Base-by-base conservation (phyloP, 53 echinoderm and acorn worm species). In the Paelopatides confundens region DNA sequence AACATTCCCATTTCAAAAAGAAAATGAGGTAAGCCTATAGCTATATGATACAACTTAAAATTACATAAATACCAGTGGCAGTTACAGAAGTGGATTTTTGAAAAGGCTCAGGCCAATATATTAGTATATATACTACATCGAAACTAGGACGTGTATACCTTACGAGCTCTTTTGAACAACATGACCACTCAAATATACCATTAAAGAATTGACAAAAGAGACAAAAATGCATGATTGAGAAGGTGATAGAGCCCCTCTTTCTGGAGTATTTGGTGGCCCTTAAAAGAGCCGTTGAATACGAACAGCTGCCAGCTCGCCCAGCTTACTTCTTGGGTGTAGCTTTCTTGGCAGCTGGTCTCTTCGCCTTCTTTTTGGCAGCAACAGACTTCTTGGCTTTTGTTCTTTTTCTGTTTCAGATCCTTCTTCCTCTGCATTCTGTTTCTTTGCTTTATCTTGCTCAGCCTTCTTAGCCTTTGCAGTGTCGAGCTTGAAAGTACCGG, bases 201-300 rank as follows among this genome's bases (percentile, higher is more conserved):
- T n/a, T 46, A 46, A 46, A 46, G 47, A 46, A 46, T 7, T 14
- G 24, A 5, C n/a, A 58, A 21, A 58, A 58, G 24, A 5, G 21
- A 21, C 18, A 58, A 17, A 58, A 18, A 58, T 21, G 48, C 65
- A 64, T 32, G 27, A 21, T 43, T 28, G 17, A 23, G 26, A 35
- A 33, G 38, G 39, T 6, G 10, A 1, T 36, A 27, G 52, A 24
- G 46, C 51, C 53, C 2, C 5, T 94, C 94, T 94, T 87, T 94
- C 92, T 91, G 92, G 86, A 62, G 36, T 37, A 77, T 89, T 86
- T 92, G 94, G 94, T 94, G 94, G 94, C 94, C 92, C 94, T 94
- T 88, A 94, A 91, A 92, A 94, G 94, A 94, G 94, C 94, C 94
- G 94, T 89, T 94, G 86, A 90, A 81, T 67, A 87, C 30, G 30